These are phyloP conservation scores for Paratrypauchen microcephalus DNA, from an alignment of 2,797 vertebrate species.

Conservation along the genomic window DNA sequence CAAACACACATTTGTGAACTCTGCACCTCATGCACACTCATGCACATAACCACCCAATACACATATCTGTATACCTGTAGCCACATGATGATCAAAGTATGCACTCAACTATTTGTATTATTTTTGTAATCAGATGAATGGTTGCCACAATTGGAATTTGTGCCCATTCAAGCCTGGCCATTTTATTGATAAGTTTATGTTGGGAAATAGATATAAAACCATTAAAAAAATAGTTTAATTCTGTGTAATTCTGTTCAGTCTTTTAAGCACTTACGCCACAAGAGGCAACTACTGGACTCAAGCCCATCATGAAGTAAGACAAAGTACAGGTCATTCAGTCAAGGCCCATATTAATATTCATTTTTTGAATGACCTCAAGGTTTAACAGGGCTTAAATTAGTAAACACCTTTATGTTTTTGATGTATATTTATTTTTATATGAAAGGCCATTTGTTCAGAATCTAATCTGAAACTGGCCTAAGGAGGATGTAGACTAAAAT, in stretches of 20 bases:
- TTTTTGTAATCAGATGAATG: neutral
- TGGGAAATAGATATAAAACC: no score
- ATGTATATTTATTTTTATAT: neutral
- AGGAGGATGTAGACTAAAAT: no score
- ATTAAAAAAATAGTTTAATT: neutral
- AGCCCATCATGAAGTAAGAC: neutral
- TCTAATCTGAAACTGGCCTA: no score
- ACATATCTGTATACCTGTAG: neutral
- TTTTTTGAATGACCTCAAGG: neutral
- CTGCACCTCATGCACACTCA: constrained; percentile 32
- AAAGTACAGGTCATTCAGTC: neutral
- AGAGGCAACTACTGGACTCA: neutral
- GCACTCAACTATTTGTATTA: neutral
- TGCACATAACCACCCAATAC: constrained; percentile 19
- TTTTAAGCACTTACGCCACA: neutral
- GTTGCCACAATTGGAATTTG: neutral
- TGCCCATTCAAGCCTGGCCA: neutral
- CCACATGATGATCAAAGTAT: neutral
- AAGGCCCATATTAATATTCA: neutral
- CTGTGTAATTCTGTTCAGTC: neutral
- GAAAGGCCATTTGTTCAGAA: neutral
- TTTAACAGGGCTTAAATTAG: neutral
- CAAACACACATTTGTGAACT: constrained; percentile 42
- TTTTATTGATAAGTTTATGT: neutral
- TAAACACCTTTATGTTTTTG: neutral